Evolutionary conservation across 1,140 invertebrate genomes (phyloP), one percentile per base, ranked within the genome.

Genomic region (Dinoponera quadriceps): DNA sequence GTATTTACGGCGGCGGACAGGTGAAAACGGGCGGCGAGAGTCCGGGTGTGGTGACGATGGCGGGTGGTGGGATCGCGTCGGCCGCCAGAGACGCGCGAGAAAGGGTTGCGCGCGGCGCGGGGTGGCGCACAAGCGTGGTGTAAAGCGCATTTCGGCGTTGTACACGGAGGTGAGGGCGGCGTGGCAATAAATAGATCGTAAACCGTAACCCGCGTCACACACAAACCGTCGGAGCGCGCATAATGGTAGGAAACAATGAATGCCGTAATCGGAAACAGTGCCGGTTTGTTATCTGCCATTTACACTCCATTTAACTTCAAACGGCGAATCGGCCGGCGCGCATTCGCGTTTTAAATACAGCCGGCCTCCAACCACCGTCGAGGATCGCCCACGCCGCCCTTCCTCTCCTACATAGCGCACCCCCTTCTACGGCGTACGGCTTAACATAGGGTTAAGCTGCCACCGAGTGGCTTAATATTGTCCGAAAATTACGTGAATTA

Each of bases 221-320:
- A 91, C 92, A 92, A 94, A 92, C 93, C 92, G 91, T 91, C 92
- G 93, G 91, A 94, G 94, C 92, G 93, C 92, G 93, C 93, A 94
- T 94, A 94, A 94, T 94, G 92, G 94, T 93, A 93, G 94, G 93
- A 94, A 94, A 94, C 94, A 94, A 94, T 94, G 94, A 94, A 94
- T 93, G 91, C 92, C 90, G 90, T 94, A 94, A 94, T 94, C 94
- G 94, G 94, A 94, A 94, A 94, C 94, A 93, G 93, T 93, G 91
- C 93, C 91, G 94, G 93, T 94, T 94, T 93, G 94, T 94, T 94
- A 94, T 94, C 94, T 94, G 94, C 92, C 93, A 94, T 94, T 94
- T 92, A 93, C 94, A 94, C 93, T 92, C 94, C 94, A 94, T 94
- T 94, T 94, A 94, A 94, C 93, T 94, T 94, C 90, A 94, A 94